phyloP scores from a whole-genome alignment of 2,888 invertebrate genomes.

The Sisyra nigra region DNA sequence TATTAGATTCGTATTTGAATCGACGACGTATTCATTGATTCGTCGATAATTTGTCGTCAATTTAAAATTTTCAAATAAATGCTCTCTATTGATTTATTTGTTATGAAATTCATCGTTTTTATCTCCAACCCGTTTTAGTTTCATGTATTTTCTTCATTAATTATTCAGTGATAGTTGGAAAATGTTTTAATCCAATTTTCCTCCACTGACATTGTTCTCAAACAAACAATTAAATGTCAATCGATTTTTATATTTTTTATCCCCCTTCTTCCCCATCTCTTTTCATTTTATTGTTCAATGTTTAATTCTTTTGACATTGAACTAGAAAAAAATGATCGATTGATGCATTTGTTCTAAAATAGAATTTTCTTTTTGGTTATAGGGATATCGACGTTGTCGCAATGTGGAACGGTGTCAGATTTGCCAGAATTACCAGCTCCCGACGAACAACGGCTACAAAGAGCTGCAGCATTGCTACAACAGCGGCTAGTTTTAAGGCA shows the following conservation, averaged over 20 bases:
- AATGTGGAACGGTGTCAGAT: conserved; percentile 62
- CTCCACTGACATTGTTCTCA: not conserved
- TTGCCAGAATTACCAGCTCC: conserved; percentile 69
- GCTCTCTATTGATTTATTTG: not conserved
- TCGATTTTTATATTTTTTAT: not conserved
- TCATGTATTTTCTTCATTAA: not conserved
- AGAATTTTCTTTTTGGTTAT: conserved; percentile 15
- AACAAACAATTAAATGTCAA: not conserved
- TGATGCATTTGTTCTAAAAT: no score
- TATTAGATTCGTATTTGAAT: no score
- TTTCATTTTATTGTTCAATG: not conserved
- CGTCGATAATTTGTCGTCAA: no score
- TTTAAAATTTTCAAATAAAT: no score
- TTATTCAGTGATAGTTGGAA: not conserved
- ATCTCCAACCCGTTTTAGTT: not conserved
- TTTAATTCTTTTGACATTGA: not conserved
- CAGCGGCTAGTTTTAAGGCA: conserved; percentile 71
- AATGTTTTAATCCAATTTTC: not conserved
- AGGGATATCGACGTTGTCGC: conserved; percentile 74
- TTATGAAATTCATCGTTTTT: not conserved
- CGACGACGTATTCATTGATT: no score
- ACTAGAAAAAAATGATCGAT: conserved; percentile 1
- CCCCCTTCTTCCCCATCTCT: not conserved
- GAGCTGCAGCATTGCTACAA: conserved; percentile 65
- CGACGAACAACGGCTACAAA: conserved; percentile 67